Percentiles rank a stretch among this genome's conserved stretches.
Conservation (phyloP, 2,113 vertebrate genomes). For the Arothron firmamentum region DNA sequence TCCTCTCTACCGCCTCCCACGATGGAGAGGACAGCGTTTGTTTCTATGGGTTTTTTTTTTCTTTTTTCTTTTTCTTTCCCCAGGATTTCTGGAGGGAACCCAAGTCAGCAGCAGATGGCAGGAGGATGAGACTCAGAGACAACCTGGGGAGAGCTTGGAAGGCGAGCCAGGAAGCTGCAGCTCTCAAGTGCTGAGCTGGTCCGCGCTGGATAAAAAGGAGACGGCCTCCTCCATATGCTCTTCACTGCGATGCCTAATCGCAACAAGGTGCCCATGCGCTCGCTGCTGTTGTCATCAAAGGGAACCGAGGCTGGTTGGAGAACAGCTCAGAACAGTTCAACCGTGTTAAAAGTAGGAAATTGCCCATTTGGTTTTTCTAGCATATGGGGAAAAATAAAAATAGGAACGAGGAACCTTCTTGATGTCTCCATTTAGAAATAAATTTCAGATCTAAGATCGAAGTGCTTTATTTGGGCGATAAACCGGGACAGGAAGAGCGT, state of each 20-base stretch:
- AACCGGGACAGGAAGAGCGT: not conserved
- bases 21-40: constrained; percentile 29
- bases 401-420: constrained; percentile 15
- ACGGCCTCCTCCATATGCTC: constrained; percentile 64
- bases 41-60: not conserved
- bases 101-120: constrained; percentile 75
- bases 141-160: constrained; percentile 69
- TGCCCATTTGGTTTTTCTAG: constrained; percentile 21
- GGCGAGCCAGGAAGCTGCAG: constrained; percentile 64
- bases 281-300: constrained; percentile 34
- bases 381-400: constrained; percentile 35
- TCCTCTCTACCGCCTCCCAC: constrained; percentile 42
- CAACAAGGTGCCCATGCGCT: constrained; percentile 45
- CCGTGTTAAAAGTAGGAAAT: constrained; percentile 40
- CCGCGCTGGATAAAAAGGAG: constrained; percentile 61
- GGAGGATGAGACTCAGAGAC: constrained; percentile 66
- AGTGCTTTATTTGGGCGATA: constrained; percentile 1
- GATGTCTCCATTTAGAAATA: constrained; percentile 23
- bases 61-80: constrained; percentile 14
- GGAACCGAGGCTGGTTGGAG: constrained; percentile 38
- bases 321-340: constrained; percentile 12
- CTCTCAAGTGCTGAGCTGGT: constrained; percentile 65
- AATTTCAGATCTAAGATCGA: constrained; percentile 28
- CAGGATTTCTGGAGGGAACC: constrained; percentile 66
- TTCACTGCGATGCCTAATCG: constrained; percentile 55